Evolutionary conservation across 2,797 vertebrate species (phyloP).

Genomic region (Enteromius mattozi): DNA sequence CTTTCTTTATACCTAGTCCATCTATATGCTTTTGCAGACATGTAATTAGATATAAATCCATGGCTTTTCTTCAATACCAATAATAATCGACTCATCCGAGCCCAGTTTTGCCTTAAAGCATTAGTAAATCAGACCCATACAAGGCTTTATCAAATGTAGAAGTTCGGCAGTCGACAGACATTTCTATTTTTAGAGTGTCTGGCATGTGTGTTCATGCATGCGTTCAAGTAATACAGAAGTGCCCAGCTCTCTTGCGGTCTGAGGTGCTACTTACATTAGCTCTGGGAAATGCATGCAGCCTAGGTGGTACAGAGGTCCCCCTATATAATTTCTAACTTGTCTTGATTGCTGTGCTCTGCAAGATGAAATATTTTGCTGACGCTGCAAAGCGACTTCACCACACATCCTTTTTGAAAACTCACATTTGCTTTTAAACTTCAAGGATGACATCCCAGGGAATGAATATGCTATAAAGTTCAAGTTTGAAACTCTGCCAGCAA

Average conservation of each 20-base stretch:
- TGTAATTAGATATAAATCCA: too few relatives aligned
- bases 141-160: slow-evolving; percentile 17
- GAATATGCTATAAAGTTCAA: slow-evolving; percentile 37
- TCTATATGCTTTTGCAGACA: too few relatives aligned
- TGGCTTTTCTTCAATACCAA: too few relatives aligned
- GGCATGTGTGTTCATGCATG: slow-evolving; percentile 18
- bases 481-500: slow-evolving; percentile 32
- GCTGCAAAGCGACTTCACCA: neutral
- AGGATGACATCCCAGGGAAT: slow-evolving; percentile 22
- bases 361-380: slow-evolving; percentile 31
- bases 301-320: neutral
- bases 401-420: slow-evolving; percentile 27
- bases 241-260: neutral
- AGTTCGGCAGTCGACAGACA: neutral
- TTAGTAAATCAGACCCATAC: neutral
- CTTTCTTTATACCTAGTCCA: too few relatives aligned
- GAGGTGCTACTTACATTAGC: neutral
- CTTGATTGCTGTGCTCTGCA: slow-evolving; percentile 11
- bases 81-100: too few relatives aligned
- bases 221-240: slow-evolving; percentile 15
- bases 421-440: slow-evolving; percentile 33
- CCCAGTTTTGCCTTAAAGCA: neutral
- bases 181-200: slow-evolving; percentile 34
- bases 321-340: neutral
- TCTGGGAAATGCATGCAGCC: neutral